Base-by-base conservation (phyloP, 1,140 invertebrate species). In the Capitella teleta region DNA sequence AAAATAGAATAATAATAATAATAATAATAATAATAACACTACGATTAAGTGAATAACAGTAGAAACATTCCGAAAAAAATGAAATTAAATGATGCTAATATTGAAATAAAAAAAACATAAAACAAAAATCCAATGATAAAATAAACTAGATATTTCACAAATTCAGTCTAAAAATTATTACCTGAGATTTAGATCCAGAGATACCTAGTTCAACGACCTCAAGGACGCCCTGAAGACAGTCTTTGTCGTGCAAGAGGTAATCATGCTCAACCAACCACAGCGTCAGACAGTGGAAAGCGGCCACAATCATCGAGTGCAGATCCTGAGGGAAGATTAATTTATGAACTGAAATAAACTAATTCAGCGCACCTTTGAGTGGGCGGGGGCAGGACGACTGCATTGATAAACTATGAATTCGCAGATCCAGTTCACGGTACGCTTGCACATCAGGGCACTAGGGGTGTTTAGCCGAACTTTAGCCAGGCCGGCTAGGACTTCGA, bases 161-260 rank as follows among this genome's bases (percentile, higher is more conserved):
- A n/a, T n/a, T n/a, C n/a, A n/a, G n/a, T n/a, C n/a, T n/a, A n/a
- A n/a, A n/a, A n/a, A n/a, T n/a, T n/a, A n/a, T 40, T 18, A 79
- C 79, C 71, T 80, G 75, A 32, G 80, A 81, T 73, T 94, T 96
- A 2, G 87, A 85, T 8, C 95, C 95, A 0, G 94, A 97, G 40
- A 98, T 89, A 49, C 95, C 95, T 5, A 98, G 78, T 70, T 99
- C 95, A 1, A 96, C 87, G 0, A 97, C 92, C 75, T 98, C 91
- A 37, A 98, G 77, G 8, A 98, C 85, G 42, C 86, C 89, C 50
- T 84, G 81, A 2, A 98, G 77, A 73, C 88, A 93, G 62, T 93
- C 88, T 57, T 87, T 84, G 69, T 97, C 92, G 63, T 87, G 82
- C 49, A 94, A 76, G 32, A 95, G 76, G 67, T 83, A 84, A 19